Base-by-base conservation (phyloP, 2,888 invertebrate genomes). In the Druceiella hillmani region DNA sequence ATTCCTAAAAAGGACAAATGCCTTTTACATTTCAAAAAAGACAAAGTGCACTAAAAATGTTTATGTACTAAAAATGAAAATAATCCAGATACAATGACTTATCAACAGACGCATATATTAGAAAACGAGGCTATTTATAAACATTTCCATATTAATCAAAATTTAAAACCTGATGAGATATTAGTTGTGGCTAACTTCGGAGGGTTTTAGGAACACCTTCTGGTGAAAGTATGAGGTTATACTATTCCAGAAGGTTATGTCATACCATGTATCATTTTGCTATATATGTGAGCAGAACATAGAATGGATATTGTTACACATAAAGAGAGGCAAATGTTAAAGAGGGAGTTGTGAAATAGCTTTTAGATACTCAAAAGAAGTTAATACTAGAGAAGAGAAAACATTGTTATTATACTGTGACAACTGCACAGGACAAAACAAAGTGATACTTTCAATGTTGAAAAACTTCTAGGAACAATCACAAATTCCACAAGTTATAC, bases 221-320 rank as follows among this genome's bases (percentile, higher is more conserved):
- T 43, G 52, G 48, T 4, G 39, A 44, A 11, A 50, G 45, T 39
- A 46, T 53, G 43, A 10, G 49, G 13, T 42, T 46, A 12, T 48
- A 46, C 10, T 55, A 52, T 34, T 40, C 43, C 11, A 38, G 52
- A 36, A 55, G 53, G 46, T 52, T n/a, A n/a, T n/a, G n/a, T n/a
- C n/a, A 53, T 40, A 47, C 49, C 13, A 46, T 51, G 10, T 54
- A 49, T 30, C 52, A 53, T 46, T 51, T 53, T 30, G 50, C 52
- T 17, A 29, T 53, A 10, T 53, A 53, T 32, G 52, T 53, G 44
- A 51, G 44, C 24, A 20, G 32, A 5, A 42, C 47, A 11, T 48
- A 47, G 41, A 44, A 50, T 24, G 52, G 44, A 26, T 45, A 32
- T 42, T 52, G 54, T 41, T 52, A 41, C 36, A 10, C 48, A 7